phyloP scores from a whole-genome alignment of 30 jellyfish, hydroid and myxozoan genomes.

The Aurelia coerulea region DNA sequence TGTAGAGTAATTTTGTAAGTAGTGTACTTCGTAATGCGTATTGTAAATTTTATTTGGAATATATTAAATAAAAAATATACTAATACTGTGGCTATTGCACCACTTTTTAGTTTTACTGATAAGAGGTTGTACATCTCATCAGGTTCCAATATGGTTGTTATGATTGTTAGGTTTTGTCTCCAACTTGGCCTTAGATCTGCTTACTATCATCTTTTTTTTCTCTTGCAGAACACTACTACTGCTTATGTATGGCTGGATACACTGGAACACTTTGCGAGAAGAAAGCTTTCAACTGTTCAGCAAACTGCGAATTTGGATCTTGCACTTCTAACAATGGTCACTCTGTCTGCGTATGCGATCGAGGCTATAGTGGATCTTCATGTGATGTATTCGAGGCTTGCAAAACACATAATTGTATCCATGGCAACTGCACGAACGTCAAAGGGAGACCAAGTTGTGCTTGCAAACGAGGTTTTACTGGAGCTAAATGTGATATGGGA shows the following conservation, averaged over 20 bases:
- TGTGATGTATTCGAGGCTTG: slow-evolving; percentile 67
- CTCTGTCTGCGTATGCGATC: slow-evolving; percentile 46
- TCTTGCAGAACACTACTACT: slow-evolving; percentile 59
- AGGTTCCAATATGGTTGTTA: too few relatives aligned
- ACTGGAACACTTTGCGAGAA: slow-evolving; percentile 64
- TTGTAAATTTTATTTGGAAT: too few relatives aligned
- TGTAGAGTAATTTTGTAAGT: too few relatives aligned
- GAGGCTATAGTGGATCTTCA: slow-evolving; percentile 43
- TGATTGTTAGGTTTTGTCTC: too few relatives aligned
- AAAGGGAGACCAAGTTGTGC: slow-evolving; percentile 38
- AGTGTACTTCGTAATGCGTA: too few relatives aligned
- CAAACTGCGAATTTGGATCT: slow-evolving; percentile 58
- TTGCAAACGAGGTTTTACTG: slow-evolving; percentile 63
- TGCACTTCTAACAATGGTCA: slow-evolving; percentile 47
- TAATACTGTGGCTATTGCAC: too few relatives aligned
- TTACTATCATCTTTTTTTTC: background rate
- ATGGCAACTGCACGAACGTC: slow-evolving; percentile 61
- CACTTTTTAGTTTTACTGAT: too few relatives aligned
- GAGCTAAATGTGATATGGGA: slow-evolving; percentile 52
- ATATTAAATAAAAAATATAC: too few relatives aligned
- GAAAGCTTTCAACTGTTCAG: slow-evolving; percentile 23
- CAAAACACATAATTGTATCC: slow-evolving; percentile 39
- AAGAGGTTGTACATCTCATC: too few relatives aligned
- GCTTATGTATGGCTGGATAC: slow-evolving; percentile 65
- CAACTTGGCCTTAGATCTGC: too few relatives aligned